A percentile compares a stretch with the other conserved stretches of the same genome.
phyloP scores from a whole-genome alignment of 2,888 invertebrate species.

The Litoditis marina region DNA sequence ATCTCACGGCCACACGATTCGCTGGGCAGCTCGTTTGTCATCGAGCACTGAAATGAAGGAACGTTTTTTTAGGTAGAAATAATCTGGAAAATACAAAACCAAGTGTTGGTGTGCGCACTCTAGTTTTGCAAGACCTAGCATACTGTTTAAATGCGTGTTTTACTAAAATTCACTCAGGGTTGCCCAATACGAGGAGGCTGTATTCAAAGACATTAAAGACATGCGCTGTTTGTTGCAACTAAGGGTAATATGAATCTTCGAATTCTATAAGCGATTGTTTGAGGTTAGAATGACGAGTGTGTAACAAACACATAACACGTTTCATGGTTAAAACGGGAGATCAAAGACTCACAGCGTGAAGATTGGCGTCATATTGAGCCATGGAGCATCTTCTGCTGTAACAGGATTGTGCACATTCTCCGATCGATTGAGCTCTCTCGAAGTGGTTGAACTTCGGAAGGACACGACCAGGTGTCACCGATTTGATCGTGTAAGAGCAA shows the following conservation, averaged over 20 bases:
- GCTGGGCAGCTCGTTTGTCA: conserved; percentile 33
- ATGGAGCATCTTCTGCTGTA: conserved; percentile 45
- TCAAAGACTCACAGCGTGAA: conserved; percentile 36
- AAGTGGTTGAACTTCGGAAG: conserved; percentile 45
- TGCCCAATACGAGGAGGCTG: too few species aligned
- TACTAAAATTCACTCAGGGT: neutral
- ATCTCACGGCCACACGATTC: conserved; percentile 45
- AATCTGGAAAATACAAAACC: too few species aligned
- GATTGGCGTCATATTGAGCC: conserved; percentile 54
- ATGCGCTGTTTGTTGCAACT: neutral
- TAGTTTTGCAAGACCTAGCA: too few species aligned
- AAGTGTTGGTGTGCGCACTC: too few species aligned
- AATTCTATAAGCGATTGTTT: too few species aligned
- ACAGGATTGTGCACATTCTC: conserved; percentile 55
- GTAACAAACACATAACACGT: neutral
- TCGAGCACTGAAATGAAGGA: conserved; percentile 49
- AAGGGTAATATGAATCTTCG: neutral
- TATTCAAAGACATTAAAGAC: too few species aligned
- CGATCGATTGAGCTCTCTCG: conserved; percentile 43
- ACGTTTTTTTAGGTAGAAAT: too few species aligned
- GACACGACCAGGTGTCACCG: conserved; percentile 39
- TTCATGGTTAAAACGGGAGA: too few species aligned
- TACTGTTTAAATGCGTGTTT: neutral
- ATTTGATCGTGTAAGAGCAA: conserved; percentile 53
- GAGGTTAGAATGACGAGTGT: neutral